These are phyloP conservation scores for Diorhabda sublineata DNA, from an alignment of 1,140 invertebrate species.

Conservation along the genomic window DNA sequence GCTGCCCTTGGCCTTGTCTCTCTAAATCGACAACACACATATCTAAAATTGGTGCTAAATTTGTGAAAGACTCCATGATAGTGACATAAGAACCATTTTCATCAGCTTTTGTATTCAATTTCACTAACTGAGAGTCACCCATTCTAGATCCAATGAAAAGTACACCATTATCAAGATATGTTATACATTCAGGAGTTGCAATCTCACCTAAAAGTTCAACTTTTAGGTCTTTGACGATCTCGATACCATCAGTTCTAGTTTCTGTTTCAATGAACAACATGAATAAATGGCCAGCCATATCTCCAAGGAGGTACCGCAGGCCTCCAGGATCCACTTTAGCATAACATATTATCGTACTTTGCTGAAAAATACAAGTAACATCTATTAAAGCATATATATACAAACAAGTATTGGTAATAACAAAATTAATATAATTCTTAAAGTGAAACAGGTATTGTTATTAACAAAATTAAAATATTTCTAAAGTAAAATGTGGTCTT, in stretches of 20 bases:
- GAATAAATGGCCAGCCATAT: constrained; percentile 91
- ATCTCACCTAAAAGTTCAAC: constrained; percentile 90
- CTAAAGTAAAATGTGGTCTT: no score
- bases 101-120: constrained; percentile 80
- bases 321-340: constrained; percentile 90
- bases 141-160: constrained; percentile 95
- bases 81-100: constrained; percentile 87
- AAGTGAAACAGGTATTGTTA: no score
- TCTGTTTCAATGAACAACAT: constrained; percentile 93
- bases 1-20: constrained; percentile 93
- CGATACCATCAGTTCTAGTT: constrained; percentile 70
- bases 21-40: constrained; percentile 97
- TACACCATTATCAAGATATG: constrained; percentile 98
- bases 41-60: constrained; percentile 95
- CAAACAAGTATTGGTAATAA: no score
- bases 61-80: constrained; percentile 94
- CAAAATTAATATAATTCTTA: no score
- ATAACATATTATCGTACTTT: constrained; percentile 95
- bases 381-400: background rate
- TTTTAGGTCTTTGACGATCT: constrained; percentile 84
- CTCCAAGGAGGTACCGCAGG: constrained; percentile 87
- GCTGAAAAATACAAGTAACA: constrained; percentile 51
- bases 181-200: constrained; percentile 95
- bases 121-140: constrained; percentile 94
- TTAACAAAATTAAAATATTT: no score